Conservation (phyloP, 2,888 invertebrate species). For the Apodemia mormo region DNA sequence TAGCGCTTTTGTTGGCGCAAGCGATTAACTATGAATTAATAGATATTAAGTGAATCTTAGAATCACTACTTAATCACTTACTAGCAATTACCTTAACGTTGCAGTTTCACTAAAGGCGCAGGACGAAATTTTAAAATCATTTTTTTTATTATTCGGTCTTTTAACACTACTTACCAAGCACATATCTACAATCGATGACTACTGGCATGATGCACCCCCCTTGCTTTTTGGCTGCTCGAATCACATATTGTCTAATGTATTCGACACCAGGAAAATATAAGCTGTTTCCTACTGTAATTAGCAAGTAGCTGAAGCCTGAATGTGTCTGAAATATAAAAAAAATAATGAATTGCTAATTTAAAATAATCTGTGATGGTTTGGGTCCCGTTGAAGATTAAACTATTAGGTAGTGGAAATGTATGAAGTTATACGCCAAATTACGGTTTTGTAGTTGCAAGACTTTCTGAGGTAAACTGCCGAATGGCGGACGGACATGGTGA, state of each 20-base stretch:
- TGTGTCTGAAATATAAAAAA: slow-evolving; percentile 76
- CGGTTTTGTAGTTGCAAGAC: too few relatives aligned
- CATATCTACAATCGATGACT: slow-evolving; percentile 90
- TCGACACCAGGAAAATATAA: too few relatives aligned
- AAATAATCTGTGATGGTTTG: too few relatives aligned
- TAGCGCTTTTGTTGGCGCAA: too few relatives aligned
- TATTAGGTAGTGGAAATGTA: too few relatives aligned
- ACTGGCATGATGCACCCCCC: slow-evolving; percentile 88
- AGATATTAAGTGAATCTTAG: too few relatives aligned
- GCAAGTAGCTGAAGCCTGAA: slow-evolving; percentile 86
- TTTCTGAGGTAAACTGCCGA: too few relatives aligned
- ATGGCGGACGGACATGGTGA: too few relatives aligned
- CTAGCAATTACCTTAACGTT: not conserved
- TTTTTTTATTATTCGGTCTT: not conserved
- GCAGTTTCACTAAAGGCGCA: not conserved
- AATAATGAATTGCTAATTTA: too few relatives aligned
- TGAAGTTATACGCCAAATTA: too few relatives aligned
- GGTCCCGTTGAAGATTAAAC: too few relatives aligned
- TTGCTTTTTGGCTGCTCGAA: slow-evolving; percentile 85
- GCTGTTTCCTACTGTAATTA: slow-evolving; percentile 90
- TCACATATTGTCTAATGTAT: slow-evolving; percentile 88
- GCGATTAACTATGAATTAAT: too few relatives aligned
- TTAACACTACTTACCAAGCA: slow-evolving; percentile 79
- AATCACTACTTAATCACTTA: not conserved
- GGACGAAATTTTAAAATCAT: not conserved